Percentiles rank a stretch among this genome's conserved stretches.
Evolutionary conservation across 2,888 invertebrate species (phyloP).

Genomic region (Busseola fusca): DNA sequence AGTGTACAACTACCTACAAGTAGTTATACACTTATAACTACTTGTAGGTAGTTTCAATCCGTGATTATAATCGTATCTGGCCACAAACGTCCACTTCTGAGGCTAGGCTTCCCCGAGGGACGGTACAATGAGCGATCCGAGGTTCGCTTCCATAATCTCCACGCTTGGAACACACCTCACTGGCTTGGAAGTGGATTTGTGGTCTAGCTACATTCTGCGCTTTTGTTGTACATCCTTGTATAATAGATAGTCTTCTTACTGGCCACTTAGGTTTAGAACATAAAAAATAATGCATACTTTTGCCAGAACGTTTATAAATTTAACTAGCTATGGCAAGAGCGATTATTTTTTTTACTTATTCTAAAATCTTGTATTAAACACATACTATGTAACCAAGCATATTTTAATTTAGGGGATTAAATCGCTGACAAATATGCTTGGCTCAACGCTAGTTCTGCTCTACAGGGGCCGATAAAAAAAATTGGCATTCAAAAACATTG

Average conservation of each 20-base stretch:
- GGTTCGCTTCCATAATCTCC: conserved; percentile 38
- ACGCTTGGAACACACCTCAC: no score
- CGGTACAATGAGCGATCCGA: conserved; percentile 18
- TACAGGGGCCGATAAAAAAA: no score
- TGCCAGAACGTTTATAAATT: background rate
- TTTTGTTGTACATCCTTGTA: conserved; percentile 1
- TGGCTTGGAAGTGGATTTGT: conserved; percentile 12
- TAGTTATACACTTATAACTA: no score
- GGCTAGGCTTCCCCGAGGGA: conserved; percentile 17
- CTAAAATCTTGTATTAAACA: no score
- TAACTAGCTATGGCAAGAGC: background rate
- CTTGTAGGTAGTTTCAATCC: conserved; percentile 32
- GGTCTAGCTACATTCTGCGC: background rate
- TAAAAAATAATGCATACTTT: background rate
- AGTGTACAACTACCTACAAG: no score
- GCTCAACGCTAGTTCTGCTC: no score
- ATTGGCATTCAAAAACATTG: no score
- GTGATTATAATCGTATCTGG: conserved; percentile 35
- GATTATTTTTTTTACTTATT: no score
- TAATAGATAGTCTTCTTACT: background rate
- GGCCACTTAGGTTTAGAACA: background rate
- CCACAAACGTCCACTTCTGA: conserved; percentile 26
- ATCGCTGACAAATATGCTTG: no score
- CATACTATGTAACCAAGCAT: no score
- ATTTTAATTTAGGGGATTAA: no score